Evolutionary conservation across 2,113 vertebrate genomes (phyloP).

Genomic region (Brienomyrus brachyistius): DNA sequence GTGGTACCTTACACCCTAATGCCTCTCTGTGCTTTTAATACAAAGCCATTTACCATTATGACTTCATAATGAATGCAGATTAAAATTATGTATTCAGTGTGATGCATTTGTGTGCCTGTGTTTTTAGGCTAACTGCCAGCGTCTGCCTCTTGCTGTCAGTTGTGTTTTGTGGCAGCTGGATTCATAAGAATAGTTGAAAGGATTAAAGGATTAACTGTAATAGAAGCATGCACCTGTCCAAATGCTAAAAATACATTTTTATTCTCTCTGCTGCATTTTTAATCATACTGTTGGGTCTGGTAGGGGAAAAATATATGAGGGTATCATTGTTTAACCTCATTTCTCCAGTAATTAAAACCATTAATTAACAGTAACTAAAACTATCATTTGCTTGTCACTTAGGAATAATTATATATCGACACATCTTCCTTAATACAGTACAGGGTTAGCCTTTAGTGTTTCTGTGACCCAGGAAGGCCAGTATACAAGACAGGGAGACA

Average conservation of each 20-base stretch:
- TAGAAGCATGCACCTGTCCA: not conserved
- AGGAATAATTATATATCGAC: not conserved
- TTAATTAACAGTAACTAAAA: not conserved
- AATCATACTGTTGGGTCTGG: not conserved
- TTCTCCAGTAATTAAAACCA: not conserved
- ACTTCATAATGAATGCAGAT: not conserved
- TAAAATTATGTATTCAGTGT: not conserved
- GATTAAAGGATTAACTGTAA: conserved; percentile 7
- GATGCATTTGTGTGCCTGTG: not conserved
- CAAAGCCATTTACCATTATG: not conserved
- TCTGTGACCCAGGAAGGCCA: not conserved
- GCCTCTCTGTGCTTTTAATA: not conserved
- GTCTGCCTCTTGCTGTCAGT: not conserved
- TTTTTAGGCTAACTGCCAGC: not conserved
- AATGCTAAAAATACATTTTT: conserved; percentile 1
- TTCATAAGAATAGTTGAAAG: not conserved
- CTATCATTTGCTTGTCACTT: conserved; percentile 32
- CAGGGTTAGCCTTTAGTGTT: not conserved
- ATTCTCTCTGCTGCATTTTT: not conserved
- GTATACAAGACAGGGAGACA: not conserved
- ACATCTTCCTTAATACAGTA: not conserved
- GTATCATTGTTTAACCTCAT: not conserved
- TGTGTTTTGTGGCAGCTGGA: not conserved
- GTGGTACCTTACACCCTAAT: not conserved
- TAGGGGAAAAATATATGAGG: not conserved